A percentile compares a stretch with the other conserved stretches of the same genome.
Conservation (phyloP, 2,797 vertebrate species). For the Steatocranus sp. region DNA sequence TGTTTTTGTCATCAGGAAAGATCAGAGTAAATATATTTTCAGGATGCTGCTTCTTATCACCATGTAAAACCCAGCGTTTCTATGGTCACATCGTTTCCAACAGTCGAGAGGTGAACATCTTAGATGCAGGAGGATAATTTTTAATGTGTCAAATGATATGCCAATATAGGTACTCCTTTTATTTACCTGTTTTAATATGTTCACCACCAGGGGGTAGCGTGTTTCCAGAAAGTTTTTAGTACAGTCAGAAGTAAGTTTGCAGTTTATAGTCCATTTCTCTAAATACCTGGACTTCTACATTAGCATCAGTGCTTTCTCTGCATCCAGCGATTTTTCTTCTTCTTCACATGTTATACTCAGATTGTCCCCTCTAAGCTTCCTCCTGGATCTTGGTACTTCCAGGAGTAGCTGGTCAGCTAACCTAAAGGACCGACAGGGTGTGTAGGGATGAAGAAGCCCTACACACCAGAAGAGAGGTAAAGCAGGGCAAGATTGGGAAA, state of each 20-base stretch:
- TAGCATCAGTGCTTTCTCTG: background rate
- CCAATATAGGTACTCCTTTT: background rate
- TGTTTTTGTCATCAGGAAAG: background rate
- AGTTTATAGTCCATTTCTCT: background rate
- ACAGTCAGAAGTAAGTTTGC: background rate
- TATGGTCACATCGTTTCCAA: background rate
- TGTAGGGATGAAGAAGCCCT: background rate
- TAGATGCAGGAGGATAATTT: background rate
- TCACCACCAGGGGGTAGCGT: background rate
- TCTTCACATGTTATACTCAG: background rate
- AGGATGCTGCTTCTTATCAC: background rate
- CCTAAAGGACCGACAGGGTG: background rate
- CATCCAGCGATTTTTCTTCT: background rate
- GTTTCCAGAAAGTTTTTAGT: background rate
- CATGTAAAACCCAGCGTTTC: background rate
- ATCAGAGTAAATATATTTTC: background rate
- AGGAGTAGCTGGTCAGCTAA: background rate
- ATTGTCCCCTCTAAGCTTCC: background rate
- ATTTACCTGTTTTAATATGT: background rate
- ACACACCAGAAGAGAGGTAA: background rate
- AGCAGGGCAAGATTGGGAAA: background rate
- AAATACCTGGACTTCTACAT: background rate
- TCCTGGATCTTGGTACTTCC: background rate
- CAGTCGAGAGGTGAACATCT: background rate
- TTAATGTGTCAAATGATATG: background rate